phyloP scores from a whole-genome alignment of 2,888 invertebrate genomes.

The Seira sanloemensis region DNA sequence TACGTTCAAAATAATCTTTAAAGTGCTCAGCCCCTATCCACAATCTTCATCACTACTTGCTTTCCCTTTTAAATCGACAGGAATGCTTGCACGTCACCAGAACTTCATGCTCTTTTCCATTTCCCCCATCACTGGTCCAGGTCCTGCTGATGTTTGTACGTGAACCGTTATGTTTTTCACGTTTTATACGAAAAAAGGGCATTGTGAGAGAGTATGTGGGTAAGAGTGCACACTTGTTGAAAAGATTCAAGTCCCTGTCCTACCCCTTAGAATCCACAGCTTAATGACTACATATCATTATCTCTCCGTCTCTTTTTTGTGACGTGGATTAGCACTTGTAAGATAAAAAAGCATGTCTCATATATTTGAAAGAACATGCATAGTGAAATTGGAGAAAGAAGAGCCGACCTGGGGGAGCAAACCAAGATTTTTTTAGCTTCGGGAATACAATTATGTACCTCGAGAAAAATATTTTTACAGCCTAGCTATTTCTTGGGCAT shows the following conservation, averaged over 20 bases:
- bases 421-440: constrained; percentile 14
- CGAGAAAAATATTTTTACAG: background rate
- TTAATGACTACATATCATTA: constrained; percentile 34
- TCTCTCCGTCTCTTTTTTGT: background rate
- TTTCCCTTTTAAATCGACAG: too few species aligned
- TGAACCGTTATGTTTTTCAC: too few species aligned
- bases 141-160: too few species aligned
- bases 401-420: constrained; percentile 45
- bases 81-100: too few species aligned
- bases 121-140: too few species aligned
- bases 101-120: too few species aligned
- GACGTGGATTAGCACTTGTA: constrained; percentile 9
- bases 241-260: constrained; percentile 1
- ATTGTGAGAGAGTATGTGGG: too few species aligned
- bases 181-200: too few species aligned
- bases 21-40: too few species aligned
- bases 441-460: too few species aligned
- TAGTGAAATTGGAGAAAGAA: constrained; percentile 34
- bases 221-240: constrained; percentile 12
- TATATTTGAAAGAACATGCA: background rate
- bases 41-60: too few species aligned
- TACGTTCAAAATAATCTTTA: too few species aligned
- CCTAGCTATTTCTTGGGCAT: constrained; percentile 10
- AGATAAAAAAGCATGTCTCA: background rate
- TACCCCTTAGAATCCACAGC: constrained; percentile 20